Conservation (phyloP, 2,888 invertebrate species). For the Pammene aurita region DNA sequence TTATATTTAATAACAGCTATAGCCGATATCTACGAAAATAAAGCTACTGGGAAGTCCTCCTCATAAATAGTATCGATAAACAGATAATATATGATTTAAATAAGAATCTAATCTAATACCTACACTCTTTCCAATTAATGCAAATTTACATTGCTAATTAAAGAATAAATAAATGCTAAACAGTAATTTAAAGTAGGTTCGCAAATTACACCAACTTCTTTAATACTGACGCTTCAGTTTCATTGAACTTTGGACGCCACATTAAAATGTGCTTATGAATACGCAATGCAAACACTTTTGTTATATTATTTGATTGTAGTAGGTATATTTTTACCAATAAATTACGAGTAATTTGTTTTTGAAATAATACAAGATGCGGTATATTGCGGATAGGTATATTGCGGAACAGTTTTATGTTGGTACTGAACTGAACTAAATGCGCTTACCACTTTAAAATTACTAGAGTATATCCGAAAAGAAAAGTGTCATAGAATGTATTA, state of each 20-base stretch:
- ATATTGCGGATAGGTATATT: too few relatives aligned
- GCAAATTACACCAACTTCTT: slow-evolving; percentile 14
- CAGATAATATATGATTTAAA: not conserved
- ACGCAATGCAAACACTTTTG: slow-evolving; percentile 7
- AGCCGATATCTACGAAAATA: too few relatives aligned
- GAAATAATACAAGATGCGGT: not conserved
- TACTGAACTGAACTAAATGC: too few relatives aligned
- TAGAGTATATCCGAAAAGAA: too few relatives aligned
- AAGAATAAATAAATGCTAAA: slow-evolving; percentile 30
- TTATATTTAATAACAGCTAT: too few relatives aligned
- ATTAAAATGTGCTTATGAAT: slow-evolving; percentile 31
- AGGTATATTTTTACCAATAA: not conserved
- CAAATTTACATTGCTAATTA: slow-evolving; percentile 20
- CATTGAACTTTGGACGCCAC: slow-evolving; percentile 33
- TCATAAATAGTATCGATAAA: not conserved
- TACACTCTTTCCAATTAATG: slow-evolving; percentile 5
- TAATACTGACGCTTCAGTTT: slow-evolving; percentile 29
- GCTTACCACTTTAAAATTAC: too few relatives aligned
- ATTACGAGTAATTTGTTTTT: not conserved
- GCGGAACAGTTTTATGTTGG: too few relatives aligned
- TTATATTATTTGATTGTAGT: slow-evolving; percentile 20
- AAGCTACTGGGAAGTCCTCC: not conserved
- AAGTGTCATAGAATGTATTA: too few relatives aligned
- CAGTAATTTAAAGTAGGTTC: slow-evolving; percentile 34
- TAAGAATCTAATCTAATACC: not conserved